Evolutionary conservation across 2,113 vertebrate genomes (phyloP).

Genomic region (Hypanus sabinus): DNA sequence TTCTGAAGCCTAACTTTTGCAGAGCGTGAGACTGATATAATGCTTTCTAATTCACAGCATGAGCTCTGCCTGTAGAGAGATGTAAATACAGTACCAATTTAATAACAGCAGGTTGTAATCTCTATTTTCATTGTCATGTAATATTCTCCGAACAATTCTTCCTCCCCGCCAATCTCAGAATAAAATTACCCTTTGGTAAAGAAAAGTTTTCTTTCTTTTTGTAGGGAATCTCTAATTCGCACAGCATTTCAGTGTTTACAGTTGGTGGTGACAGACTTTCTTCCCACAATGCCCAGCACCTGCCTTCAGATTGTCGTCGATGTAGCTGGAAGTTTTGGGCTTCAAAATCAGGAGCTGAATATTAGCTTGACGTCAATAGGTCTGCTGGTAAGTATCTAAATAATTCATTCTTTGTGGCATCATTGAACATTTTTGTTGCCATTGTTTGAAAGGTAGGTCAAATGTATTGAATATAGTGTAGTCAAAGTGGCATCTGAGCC

Average conservation of each 20-base stretch:
- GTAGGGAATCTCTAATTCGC: constrained; percentile 90
- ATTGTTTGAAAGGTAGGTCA: neutral
- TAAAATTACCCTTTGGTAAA: neutral
- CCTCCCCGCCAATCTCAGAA: neutral
- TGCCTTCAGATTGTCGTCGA: constrained; percentile 97
- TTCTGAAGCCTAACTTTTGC: neutral
- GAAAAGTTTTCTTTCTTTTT: constrained; percentile 42
- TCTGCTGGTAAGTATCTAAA: constrained; percentile 69
- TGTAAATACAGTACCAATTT: neutral
- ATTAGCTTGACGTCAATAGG: constrained; percentile 98
- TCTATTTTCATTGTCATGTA: neutral
- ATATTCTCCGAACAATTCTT: neutral
- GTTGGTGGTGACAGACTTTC: constrained; percentile 97
- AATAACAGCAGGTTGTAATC: neutral
- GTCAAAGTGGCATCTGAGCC: neutral
- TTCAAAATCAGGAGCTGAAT: constrained; percentile 98
- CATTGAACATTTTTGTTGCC: neutral
- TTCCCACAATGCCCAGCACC: constrained; percentile 95
- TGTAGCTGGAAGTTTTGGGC: constrained; percentile 94
- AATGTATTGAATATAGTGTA: neutral
- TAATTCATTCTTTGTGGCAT: too few species aligned
- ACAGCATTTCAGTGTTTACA: constrained; percentile 99
- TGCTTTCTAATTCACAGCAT: neutral
- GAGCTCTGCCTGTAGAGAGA: neutral
- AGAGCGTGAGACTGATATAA: neutral